Evolutionary conservation across 2,888 invertebrate genomes (phyloP).

Genomic region (Oxytorus armatus): DNA sequence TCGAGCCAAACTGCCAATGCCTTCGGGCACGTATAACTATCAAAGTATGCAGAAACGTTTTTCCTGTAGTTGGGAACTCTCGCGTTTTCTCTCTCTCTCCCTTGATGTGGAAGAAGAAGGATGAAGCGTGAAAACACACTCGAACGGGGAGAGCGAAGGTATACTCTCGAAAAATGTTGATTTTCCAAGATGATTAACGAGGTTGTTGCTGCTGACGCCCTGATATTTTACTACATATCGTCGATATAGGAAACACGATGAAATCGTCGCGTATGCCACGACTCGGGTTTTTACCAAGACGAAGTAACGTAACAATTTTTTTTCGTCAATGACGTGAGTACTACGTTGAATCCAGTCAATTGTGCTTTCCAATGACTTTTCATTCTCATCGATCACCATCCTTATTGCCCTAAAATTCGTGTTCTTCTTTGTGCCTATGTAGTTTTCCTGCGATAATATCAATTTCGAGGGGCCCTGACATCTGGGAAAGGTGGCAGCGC

Average conservation of each 20-base stretch:
- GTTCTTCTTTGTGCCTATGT: no score
- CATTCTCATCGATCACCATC: no score
- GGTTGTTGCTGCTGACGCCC: background rate
- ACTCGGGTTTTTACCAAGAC: no score
- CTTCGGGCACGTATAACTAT: conserved; percentile 13
- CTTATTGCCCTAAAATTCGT: no score
- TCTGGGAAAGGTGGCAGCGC: no score
- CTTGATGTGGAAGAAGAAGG: conserved; percentile 6
- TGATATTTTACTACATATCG: conserved; percentile 18
- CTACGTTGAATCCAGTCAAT: no score
- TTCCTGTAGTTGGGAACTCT: conserved; percentile 15
- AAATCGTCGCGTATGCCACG: conserved; percentile 2
- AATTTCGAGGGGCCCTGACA: no score
- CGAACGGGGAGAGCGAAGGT: background rate
- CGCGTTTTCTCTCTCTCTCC: background rate
- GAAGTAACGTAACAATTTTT: no score
- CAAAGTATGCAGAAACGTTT: conserved; percentile 21
- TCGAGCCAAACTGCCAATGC: conserved; percentile 43
- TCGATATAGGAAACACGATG: background rate
- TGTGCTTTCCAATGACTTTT: no score
- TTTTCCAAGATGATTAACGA: conserved; percentile 57
- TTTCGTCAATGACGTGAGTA: no score
- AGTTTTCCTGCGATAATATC: no score
- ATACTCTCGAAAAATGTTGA: conserved; percentile 49
- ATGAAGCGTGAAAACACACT: conserved; percentile 40